Evolutionary conservation across 1,140 invertebrate species (phyloP), one percentile per base, ranked within the genome.

Genomic region (Habropoda laboriosa): DNA sequence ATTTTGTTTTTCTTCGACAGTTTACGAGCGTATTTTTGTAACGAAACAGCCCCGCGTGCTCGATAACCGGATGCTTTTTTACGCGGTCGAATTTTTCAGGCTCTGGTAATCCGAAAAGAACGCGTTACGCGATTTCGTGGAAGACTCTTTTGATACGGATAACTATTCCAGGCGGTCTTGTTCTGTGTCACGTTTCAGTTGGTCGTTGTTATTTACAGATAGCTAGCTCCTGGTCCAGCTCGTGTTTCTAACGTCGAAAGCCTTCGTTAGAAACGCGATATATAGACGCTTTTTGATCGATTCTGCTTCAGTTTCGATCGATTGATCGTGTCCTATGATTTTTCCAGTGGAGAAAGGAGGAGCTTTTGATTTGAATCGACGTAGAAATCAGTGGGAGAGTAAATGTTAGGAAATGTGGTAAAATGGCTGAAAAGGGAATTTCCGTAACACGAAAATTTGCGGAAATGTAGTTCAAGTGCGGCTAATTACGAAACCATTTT

Each of bases 1-100:
- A 73, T 79, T 55, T 60, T 73, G 47, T 73, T 79, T 79, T 47
- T 57, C 58, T n/a, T 35, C 30, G n/a, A 13, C 13, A 45, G 49
- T 79, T 79, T 79, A 79, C 47, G 70, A 63, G 45, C 35, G 6
- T 53, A 73, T 79, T 73, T 79, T 73, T 47, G 12, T 27, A 61
- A 21, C 38, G 21, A 21, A 35, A 66, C 32, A 13, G 16, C 24
- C 7, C 57, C 42, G 42, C 10, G 5, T 38, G 38, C 47, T 16
- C 27, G 51, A 51, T 13, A 71, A 51, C 38, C 27, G 30, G 27
- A 32, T 61, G 76, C 12, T 45, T 45, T 51, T 71, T 35, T 40
- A 12, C 0, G 42, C 38, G 7, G 12, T 2, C 8, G 4, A 70
- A 47, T n/a, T 79, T 61, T 53, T 73, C 57, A 42, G 1, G 2